These are phyloP conservation scores for Athetis lepigone DNA, from an alignment of 2,888 invertebrate genomes.

Conservation along the genomic window DNA sequence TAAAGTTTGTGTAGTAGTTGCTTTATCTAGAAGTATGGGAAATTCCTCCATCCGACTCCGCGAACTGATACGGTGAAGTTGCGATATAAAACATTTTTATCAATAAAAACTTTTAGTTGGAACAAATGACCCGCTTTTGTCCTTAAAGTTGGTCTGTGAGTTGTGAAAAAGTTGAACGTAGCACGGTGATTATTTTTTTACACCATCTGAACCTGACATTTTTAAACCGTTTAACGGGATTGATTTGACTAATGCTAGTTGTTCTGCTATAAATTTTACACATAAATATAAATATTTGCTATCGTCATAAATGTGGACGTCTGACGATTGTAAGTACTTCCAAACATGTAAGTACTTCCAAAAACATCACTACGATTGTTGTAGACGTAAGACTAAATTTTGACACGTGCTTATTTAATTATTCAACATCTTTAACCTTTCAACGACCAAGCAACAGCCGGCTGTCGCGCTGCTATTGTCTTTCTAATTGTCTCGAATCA, in stretches of 20 bases:
- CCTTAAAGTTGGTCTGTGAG: constrained; percentile 23
- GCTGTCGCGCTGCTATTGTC: no score
- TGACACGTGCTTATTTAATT: constrained; percentile 8
- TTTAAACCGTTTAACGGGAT: constrained; percentile 17
- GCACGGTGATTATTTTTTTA: constrained; percentile 13
- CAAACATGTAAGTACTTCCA: background rate
- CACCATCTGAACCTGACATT: constrained; percentile 17
- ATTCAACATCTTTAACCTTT: background rate
- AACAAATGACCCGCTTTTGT: constrained; percentile 35
- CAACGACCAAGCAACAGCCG: no score
- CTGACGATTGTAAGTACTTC: no score
- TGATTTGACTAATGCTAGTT: background rate
- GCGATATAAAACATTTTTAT: constrained; percentile 44
- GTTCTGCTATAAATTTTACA: background rate
- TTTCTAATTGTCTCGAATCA: no score
- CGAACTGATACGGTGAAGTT: constrained; percentile 42
- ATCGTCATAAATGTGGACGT: background rate
- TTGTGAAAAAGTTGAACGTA: constrained; percentile 26
- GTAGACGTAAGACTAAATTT: background rate
- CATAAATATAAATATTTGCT: background rate
- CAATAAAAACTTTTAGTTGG: constrained; percentile 46
- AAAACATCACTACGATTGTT: background rate
- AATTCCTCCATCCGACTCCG: constrained; percentile 20
- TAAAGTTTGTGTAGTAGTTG: constrained; percentile 50
- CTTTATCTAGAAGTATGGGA: constrained; percentile 37